phyloP scores from a whole-genome alignment of 1,140 invertebrate genomes.

The Drosophila nikananu region DNA sequence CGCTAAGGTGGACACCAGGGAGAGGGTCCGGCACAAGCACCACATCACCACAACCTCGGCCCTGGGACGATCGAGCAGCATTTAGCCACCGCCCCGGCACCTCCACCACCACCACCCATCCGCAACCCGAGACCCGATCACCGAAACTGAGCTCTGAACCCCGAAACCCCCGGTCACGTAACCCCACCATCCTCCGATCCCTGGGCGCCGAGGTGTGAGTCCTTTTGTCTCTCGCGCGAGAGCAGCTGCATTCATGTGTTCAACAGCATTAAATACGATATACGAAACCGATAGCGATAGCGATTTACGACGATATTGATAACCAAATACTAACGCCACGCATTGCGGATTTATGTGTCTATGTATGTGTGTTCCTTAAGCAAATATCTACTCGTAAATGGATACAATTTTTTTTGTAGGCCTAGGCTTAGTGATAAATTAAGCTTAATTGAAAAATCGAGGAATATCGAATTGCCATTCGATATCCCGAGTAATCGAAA shows the following conservation, averaged over 20 bases:
- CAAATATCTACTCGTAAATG: constrained; percentile 16
- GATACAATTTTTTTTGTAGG: constrained; percentile 37
- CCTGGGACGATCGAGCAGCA: constrained; percentile 79
- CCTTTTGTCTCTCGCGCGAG: not conserved
- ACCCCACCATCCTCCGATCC: constrained; percentile 3
- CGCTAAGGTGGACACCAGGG: constrained; percentile 59
- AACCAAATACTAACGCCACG: constrained; percentile 26
- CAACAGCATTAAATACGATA: constrained; percentile 21
- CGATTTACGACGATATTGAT: constrained; percentile 5
- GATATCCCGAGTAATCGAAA: not conserved
- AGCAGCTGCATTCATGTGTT: constrained; percentile 17
- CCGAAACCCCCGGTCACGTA: constrained; percentile 1
- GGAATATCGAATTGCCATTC: not conserved
- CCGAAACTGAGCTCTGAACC: constrained; percentile 7
- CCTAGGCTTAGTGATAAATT: constrained; percentile 14
- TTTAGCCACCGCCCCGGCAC: constrained; percentile 53
- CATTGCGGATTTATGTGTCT: constrained; percentile 39
- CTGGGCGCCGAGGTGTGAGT: constrained; percentile 15
- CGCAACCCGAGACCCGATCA: constrained; percentile 22
- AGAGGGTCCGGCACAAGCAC: constrained; percentile 54
- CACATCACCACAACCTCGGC: constrained; percentile 80
- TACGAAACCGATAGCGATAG: not conserved
- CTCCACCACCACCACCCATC: constrained; percentile 3
- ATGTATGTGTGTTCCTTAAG: constrained; percentile 43
- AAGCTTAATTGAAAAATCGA: constrained; percentile 20